Conservation (phyloP, 37 sponge, comb jelly and placozoan species). For the Ianthella basta region DNA sequence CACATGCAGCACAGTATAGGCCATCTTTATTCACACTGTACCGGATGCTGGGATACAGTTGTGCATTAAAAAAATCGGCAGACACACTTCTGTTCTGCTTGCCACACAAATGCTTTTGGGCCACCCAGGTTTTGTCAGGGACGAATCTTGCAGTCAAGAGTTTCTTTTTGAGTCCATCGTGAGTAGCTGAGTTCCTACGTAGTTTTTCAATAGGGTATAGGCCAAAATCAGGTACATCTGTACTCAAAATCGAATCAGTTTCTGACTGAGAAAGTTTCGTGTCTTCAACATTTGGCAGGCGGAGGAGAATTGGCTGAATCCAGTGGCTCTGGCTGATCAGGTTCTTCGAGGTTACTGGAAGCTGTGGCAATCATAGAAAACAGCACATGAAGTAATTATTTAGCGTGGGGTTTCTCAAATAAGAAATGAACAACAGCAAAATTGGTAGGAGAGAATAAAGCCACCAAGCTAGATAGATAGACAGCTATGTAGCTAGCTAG, state of each 20-base stretch:
- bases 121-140: not conserved
- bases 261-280: not conserved
- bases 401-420: too few relatives aligned
- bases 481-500: too few relatives aligned
- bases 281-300: too few relatives aligned
- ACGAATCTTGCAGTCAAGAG: not conserved
- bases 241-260: not conserved
- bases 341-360: too few relatives aligned
- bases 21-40: not conserved
- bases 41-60: not conserved
- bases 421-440: too few relatives aligned
- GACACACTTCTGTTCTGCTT: not conserved
- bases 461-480: too few relatives aligned
- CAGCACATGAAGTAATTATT: too few relatives aligned
- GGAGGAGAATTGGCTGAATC: too few relatives aligned
- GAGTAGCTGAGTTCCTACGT: not conserved
- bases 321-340: too few relatives aligned
- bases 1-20: too few relatives aligned
- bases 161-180: not conserved
- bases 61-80: not conserved
- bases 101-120: not conserved
- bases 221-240: not conserved
- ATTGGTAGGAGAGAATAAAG: too few relatives aligned
- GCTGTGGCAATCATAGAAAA: too few relatives aligned
- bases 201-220: not conserved